These are phyloP conservation scores for Acipenser ruthenus DNA, from an alignment of 2,797 vertebrate genomes.

Conservation along the genomic window DNA sequence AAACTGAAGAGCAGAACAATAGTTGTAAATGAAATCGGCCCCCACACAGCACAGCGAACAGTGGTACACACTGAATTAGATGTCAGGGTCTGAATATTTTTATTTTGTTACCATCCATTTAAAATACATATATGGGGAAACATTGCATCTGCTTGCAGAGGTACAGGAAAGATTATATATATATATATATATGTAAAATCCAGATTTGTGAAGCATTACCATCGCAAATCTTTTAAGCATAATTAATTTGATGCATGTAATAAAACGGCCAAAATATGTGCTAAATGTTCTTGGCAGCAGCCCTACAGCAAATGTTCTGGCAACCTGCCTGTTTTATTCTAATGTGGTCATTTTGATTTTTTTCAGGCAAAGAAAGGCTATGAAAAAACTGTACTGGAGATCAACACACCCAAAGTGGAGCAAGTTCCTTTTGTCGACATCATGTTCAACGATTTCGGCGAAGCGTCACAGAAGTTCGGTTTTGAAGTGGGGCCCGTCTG, in stretches of 20 bases:
- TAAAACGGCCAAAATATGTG: neutral
- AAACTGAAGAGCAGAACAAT: no score
- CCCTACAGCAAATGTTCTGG: constrained; percentile 25
- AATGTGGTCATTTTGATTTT: neutral
- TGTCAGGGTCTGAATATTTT: no score
- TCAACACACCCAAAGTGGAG: constrained; percentile 93
- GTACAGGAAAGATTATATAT: no score
- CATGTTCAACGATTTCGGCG: constrained; percentile 98
- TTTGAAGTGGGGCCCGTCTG: constrained; percentile 98
- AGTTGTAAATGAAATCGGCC: no score
- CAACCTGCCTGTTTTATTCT: constrained; percentile 15
- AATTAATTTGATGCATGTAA: neutral
- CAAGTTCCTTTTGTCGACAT: constrained; percentile 93
- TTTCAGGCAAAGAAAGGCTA: constrained; percentile 86
- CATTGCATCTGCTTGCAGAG: no score
- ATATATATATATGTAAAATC: no score
- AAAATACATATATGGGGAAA: no score
- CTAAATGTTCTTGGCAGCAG: constrained; percentile 7
- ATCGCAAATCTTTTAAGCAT: no score
- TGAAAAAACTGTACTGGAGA: constrained; percentile 91
- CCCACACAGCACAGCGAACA: no score
- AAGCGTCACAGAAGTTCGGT: constrained; percentile 91
- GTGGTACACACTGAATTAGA: no score
- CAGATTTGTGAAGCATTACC: no score
- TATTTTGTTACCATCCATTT: no score